Evolutionary conservation across 2,113 vertebrate genomes (phyloP), one percentile per base, ranked within the genome.

Genomic region (Plectropomus leopardus): DNA sequence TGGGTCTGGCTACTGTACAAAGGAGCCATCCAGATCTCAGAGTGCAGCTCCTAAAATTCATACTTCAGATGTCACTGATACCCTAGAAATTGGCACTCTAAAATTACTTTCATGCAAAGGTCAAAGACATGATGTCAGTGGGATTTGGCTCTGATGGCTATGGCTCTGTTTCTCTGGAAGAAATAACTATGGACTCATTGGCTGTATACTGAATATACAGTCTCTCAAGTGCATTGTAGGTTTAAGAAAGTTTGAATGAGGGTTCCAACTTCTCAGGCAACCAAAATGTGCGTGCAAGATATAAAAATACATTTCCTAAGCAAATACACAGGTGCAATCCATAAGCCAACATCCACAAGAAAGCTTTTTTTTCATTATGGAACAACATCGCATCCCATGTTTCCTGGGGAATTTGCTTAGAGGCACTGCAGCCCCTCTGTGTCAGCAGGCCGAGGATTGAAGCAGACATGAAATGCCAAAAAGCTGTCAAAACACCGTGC

Each of bases 41-140:
- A 77, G 51, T 48, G 66, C 65, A 55, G 32, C 72, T 82, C 72
- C 4, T 80, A 72, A 87, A 75, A 86, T 80, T 51, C 40, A 83
- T 82, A 66, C 54, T 0, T 64, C 75, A 82, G 44, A 82, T 73
- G 73, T 77, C 67, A 84, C n/a, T 86, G 78, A 86, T 80, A 83
- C 82, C 73, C 30, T 64, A 63, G 78, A 66, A 84, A 88, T 69
- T 73, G 70, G 76, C 77, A 34, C 42, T 83, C 83, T 85, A 76
- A 87, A 84, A 71, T 93, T 82, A 82, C 66, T 78, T 61, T 63
- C 36, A 72, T 26, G 76, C 19, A 83, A 92, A 90, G 80, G 88
- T 84, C 80, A 83, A 50, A 84, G 26, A 58, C 13, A 70, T 90
- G 88, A 91, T 88, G 88, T 88, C 91, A 92, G 60, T 5, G 44